Percentiles rank a stretch among this genome's conserved stretches.
phyloP scores from a whole-genome alignment of 2,797 vertebrate species.

The Labroides dimidiatus region DNA sequence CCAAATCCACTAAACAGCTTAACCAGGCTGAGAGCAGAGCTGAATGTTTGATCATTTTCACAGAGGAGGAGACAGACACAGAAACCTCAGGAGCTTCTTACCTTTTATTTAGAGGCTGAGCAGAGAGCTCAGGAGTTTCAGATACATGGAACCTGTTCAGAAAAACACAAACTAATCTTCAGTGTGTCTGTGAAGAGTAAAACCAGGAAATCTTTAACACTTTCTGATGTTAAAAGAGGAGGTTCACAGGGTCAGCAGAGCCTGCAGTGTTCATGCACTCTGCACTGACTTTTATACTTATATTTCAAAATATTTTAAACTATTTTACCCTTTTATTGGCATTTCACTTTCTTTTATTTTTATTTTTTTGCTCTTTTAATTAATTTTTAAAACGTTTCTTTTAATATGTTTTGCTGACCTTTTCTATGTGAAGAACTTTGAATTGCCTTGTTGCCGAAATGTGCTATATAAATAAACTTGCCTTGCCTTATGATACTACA shows the following conservation, averaged over 20 bases:
- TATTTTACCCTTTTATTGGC: no score
- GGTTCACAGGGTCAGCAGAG: neutral
- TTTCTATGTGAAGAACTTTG: no score
- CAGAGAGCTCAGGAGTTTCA: neutral
- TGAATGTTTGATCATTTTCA: constrained; percentile 25
- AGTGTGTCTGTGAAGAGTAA: neutral
- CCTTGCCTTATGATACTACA: constrained; percentile 6
- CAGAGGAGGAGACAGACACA: neutral
- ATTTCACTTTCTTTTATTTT: no score
- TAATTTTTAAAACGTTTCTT: no score
- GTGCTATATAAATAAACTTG: no score
- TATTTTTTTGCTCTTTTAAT: no score
- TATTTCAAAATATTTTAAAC: no score
- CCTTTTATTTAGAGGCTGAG: neutral
- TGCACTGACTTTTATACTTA: no score
- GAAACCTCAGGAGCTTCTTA: neutral
- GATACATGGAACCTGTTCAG: no score
- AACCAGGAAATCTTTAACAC: neutral
- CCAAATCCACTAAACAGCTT: constrained; percentile 36
- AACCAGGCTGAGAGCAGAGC: neutral
- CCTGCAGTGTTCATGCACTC: no score
- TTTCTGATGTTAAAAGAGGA: neutral
- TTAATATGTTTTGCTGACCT: no score
- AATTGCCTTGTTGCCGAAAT: no score
- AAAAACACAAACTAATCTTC: neutral